These are phyloP conservation scores for Trichonephila clavipes DNA, from an alignment of 1,140 invertebrate genomes.

Conservation along the genomic window DNA sequence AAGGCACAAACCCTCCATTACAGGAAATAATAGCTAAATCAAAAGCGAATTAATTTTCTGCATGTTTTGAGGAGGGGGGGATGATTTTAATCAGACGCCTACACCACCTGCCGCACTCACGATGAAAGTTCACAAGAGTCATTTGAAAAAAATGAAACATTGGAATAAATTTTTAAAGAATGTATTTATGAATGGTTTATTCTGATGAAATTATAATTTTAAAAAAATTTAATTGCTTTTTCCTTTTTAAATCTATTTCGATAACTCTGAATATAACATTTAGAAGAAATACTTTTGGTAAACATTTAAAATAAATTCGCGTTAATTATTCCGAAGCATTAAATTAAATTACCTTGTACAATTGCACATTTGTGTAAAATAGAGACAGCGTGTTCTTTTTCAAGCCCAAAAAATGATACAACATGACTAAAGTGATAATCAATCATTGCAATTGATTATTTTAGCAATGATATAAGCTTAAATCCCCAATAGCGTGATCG, in stretches of 20 bases:
- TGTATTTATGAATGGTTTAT: no score
- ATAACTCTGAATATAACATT: no score
- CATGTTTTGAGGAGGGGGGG: background rate
- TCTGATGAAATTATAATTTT: no score
- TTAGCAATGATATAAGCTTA: background rate
- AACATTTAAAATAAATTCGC: no score
- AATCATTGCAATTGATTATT: background rate
- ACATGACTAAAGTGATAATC: background rate
- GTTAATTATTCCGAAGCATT: no score
- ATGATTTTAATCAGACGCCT: background rate
- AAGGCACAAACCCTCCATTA: background rate
- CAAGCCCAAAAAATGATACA: background rate
- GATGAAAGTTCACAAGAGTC: background rate
- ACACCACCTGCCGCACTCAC: background rate
- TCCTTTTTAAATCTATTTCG: no score
- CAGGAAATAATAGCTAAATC: background rate
- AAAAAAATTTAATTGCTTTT: no score
- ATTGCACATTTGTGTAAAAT: no score
- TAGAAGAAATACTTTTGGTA: no score
- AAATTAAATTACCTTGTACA: no score
- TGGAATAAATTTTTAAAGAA: no score
- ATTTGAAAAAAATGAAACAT: background rate
- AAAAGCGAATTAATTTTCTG: constrained; percentile 2
- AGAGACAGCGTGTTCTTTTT: no score
- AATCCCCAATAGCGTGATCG: background rate